Evolutionary conservation across 2,797 vertebrate species (phyloP).

Genomic region (Allobates femoralis): DNA sequence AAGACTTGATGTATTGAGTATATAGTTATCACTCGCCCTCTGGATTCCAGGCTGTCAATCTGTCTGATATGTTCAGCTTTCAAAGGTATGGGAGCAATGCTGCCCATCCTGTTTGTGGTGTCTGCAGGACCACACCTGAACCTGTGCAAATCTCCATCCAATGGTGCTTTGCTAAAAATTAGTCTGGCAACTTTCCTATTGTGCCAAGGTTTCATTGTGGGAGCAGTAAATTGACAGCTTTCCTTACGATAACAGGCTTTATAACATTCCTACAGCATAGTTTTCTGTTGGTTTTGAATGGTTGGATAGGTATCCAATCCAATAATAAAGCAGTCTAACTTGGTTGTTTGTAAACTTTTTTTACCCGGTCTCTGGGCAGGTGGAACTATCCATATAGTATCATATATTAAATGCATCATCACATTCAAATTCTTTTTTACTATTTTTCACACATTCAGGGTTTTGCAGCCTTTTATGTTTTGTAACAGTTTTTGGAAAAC

Average conservation of each 20-base stretch:
- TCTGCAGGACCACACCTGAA: constrained; percentile 49
- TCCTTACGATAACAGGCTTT: neutral
- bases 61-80: neutral
- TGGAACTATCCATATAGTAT: neutral
- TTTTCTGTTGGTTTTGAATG: too few relatives aligned
- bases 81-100: constrained; percentile 55
- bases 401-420: neutral
- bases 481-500: constrained; percentile 20
- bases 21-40: constrained; percentile 17
- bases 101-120: constrained; percentile 51
- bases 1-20: constrained; percentile 4
- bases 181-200: neutral
- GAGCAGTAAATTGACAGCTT: neutral
- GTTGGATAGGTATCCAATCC: too few relatives aligned
- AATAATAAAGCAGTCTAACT: too few relatives aligned
- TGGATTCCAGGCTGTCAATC: constrained; percentile 41
- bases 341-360: neutral
- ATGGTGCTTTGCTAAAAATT: neutral
- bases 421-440: neutral
- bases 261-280: too few relatives aligned
- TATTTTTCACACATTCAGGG: neutral
- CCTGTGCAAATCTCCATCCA: constrained; percentile 8
- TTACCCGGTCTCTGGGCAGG: neutral
- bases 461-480: neutral
- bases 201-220: neutral